Evolutionary conservation across 2,888 invertebrate species (phyloP), one percentile per base, ranked within the genome.

Genomic region (Drosophila gaucha): DNA sequence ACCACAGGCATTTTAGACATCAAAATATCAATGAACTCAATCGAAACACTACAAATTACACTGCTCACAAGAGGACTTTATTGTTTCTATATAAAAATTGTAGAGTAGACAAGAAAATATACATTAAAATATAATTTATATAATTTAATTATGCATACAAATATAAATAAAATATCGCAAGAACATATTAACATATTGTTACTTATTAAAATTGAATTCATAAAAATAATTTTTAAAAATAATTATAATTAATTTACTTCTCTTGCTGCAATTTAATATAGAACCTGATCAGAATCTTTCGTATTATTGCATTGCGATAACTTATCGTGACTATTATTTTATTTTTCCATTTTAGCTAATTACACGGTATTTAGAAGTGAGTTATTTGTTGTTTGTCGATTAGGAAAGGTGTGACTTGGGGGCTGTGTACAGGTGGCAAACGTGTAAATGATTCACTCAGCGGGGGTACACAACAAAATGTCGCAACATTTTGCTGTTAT

Each of bases 391-490:
- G 8, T n/a, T 22, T n/a, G n/a, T 39, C 39, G 41, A 28, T 12
- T 6, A 26, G 12, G 4, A 18, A 18, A 18, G 12, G 18, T 18
- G 8, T 8, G 16, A 6, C 6, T n/a, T 5, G 4, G n/a, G 31
- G 10, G 22, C 5, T 22, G 5, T 22, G 2, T 12, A n/a, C 55
- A 60, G 58, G 72, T 75, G 44, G 62, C 54, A 36, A 56, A 28
- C 30, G 28, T 43, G 28, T 3, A 31, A 36, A 54, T 83, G 71
- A 80, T 80, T 83, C 78, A 77, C 8, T 6, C 46, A 22, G 9
- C 31, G 28, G 41, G 20, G 39, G n/a, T 12, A 14, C 22, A 33
- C 41, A 43, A 36, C 54, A 24, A 39, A 41, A 31, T 78, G 75
- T 63, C 74, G 67, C 79, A 82, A 82, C 58, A 33, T 47, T 58